A percentile compares a stretch with the other conserved stretches of the same genome.
These are phyloP conservation scores for Okamejei kenojei DNA, from an alignment of 2,797 vertebrate species.

Conservation along the genomic window DNA sequence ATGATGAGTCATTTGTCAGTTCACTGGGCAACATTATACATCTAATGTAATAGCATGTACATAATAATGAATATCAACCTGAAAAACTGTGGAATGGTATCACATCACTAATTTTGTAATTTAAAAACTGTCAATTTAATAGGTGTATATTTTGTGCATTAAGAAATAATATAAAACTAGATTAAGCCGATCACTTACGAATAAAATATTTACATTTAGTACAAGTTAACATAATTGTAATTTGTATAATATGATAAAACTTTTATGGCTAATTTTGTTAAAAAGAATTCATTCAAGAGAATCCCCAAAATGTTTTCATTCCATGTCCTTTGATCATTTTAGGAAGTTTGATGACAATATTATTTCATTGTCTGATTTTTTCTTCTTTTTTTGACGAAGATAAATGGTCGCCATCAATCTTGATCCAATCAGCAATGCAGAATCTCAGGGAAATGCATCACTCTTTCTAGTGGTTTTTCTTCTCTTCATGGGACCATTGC, in stretches of 20 bases:
- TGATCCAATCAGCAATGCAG: conserved; percentile 70
- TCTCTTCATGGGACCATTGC: conserved; percentile 66
- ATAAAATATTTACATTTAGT: neutral
- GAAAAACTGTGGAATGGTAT: conserved; percentile 8
- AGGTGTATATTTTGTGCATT: neutral
- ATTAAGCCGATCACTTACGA: neutral
- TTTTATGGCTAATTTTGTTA: neutral
- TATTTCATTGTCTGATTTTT: conserved; percentile 74
- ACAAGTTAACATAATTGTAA: neutral
- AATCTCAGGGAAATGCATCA: conserved; percentile 62
- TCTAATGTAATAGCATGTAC: neutral
- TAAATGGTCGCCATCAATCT: conserved; percentile 86
- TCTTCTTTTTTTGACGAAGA: conserved; percentile 76
- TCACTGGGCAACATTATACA: neutral
- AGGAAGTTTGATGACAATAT: conserved; percentile 79
- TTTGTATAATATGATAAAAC: neutral
- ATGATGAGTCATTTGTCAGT: neutral
- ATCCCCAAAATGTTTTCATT: neutral
- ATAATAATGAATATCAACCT: neutral
- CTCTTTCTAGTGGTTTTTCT: conserved; percentile 64
- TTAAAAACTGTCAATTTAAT: neutral
- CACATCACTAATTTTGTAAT: neutral
- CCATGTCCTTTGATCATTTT: conserved; percentile 49
- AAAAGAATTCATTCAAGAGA: neutral
- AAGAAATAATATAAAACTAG: neutral